Conservation (phyloP, 2,888 invertebrate species). For the Onthophagus sagittarius region DNA sequence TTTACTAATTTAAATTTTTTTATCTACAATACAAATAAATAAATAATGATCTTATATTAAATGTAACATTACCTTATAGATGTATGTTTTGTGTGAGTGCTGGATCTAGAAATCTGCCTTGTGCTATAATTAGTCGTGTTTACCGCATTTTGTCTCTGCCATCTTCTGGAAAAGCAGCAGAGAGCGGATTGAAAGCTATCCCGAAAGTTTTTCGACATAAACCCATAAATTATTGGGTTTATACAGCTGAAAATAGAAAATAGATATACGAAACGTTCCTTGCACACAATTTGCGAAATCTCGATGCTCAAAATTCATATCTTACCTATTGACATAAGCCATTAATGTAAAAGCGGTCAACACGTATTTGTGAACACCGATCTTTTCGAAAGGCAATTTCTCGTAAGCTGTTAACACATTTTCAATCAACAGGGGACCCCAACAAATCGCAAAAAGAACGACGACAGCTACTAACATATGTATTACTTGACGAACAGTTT, state of each 20-base stretch:
- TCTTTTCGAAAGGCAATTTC: constrained; percentile 51
- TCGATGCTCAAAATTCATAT: background rate
- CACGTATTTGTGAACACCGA: constrained; percentile 56
- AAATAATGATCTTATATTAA: background rate
- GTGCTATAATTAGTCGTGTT: constrained; percentile 36
- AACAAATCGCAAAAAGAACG: constrained; percentile 64
- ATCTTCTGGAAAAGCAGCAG: constrained; percentile 40
- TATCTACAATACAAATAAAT: background rate
- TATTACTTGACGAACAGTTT: constrained; percentile 57
- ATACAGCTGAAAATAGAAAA: constrained; percentile 55
- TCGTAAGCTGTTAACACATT: constrained; percentile 63
- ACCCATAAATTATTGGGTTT: constrained; percentile 70
- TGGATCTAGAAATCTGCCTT: constrained; percentile 39
- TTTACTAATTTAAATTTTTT: background rate
- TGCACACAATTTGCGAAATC: background rate
- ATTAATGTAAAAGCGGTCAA: constrained; percentile 60
- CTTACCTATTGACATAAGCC: constrained; percentile 65
- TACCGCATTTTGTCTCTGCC: constrained; percentile 26
- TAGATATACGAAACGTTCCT: background rate
- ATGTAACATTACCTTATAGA: constrained; percentile 33
- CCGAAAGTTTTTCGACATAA: constrained; percentile 69
- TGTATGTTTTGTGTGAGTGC: constrained; percentile 43
- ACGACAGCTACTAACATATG: constrained; percentile 71
- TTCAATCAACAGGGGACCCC: constrained; percentile 64
- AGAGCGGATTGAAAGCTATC: constrained; percentile 55